These are phyloP conservation scores for Malurus leucopterus DNA, from an alignment of 2,797 vertebrate genomes.

Conservation along the genomic window DNA sequence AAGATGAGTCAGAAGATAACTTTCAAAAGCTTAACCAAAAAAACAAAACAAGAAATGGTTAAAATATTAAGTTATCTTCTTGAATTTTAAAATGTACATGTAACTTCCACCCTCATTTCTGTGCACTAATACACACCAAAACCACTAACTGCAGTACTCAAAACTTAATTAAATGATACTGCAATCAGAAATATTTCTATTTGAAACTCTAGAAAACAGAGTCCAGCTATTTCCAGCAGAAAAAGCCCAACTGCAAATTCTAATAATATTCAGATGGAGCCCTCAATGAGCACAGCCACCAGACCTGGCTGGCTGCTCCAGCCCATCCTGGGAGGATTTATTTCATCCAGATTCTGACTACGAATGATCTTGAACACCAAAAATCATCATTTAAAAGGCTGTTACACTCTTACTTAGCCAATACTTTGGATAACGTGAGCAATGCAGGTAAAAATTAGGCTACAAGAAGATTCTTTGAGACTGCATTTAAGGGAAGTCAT, in stretches of 20 bases:
- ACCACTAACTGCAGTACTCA: not conserved
- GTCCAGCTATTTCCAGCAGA: not conserved
- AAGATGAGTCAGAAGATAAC: not conserved
- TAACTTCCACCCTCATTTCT: not conserved
- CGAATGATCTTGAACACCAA: not conserved
- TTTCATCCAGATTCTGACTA: not conserved
- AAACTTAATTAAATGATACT: not conserved
- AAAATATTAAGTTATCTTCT: not conserved
- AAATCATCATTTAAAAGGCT: not conserved
- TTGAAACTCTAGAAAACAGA: not conserved
- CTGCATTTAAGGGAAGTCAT: not conserved
- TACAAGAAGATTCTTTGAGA: not conserved
- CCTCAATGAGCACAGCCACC: accelerated
- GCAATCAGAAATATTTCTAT: not conserved
- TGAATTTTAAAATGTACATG: accelerated
- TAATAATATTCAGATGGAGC: not conserved
- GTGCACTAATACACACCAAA: not conserved
- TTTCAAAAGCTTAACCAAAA: not conserved
- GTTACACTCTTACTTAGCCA: not conserved
- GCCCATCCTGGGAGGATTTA: not conserved
- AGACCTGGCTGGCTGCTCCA: not conserved
- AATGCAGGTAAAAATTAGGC: not conserved
- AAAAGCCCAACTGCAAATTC: not conserved
- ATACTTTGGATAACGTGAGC: not conserved
- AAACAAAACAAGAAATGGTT: not conserved